Evolutionary conservation across 2,113 vertebrate genomes (phyloP).

Genomic region (Saguinus imperator): DNA sequence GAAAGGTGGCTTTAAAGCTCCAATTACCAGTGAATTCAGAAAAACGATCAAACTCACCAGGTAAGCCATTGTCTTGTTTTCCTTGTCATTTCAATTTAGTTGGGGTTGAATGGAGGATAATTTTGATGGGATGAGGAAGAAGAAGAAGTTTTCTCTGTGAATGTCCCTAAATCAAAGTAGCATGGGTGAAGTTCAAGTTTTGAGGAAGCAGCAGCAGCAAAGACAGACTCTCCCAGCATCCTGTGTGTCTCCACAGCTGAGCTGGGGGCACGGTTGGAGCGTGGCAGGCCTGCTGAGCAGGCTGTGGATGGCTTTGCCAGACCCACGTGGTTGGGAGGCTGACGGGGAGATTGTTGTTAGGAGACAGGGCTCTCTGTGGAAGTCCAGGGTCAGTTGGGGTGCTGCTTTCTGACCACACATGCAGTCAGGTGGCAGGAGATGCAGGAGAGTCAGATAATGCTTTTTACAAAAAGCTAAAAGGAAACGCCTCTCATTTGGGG

Average conservation of each 20-base stretch:
- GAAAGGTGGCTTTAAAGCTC: conserved; percentile 92
- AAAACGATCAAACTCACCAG: conserved; percentile 92
- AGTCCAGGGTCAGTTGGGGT: background rate
- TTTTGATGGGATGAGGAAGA: conserved; percentile 24
- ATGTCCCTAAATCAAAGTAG: background rate
- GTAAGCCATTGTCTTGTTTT: conserved; percentile 73
- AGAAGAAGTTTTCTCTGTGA: background rate
- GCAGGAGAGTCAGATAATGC: background rate
- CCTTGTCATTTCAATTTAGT: conserved; percentile 54
- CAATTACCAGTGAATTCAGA: conserved; percentile 91
- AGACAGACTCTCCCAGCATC: background rate
- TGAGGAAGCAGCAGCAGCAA: background rate
- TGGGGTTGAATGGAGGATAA: background rate
- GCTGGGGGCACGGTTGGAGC: background rate
- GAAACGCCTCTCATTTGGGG: background rate
- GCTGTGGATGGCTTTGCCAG: background rate
- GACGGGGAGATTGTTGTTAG: background rate
- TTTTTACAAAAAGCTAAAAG: background rate
- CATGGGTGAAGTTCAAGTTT: background rate
- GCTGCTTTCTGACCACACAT: background rate
- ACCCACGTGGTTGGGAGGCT: background rate
- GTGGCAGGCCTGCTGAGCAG: background rate
- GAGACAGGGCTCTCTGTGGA: background rate
- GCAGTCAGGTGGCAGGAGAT: background rate
- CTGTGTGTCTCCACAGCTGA: background rate